Evolutionary conservation across 2,888 invertebrate genomes (phyloP), one percentile per base, ranked within the genome.

Genomic region (Cryptosula pallasiana): DNA sequence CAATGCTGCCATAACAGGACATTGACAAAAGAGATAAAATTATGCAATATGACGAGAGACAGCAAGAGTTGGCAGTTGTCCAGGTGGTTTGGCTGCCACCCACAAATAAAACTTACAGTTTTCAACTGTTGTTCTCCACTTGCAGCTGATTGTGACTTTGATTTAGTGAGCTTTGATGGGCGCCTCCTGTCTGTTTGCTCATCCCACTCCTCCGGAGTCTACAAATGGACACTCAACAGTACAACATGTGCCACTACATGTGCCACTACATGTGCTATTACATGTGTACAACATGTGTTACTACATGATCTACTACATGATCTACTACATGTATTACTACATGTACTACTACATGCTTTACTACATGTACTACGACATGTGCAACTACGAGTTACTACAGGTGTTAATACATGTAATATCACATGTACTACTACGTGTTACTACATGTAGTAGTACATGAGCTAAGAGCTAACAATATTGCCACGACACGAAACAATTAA

Each of bases 51-150:
- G 9, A 45, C 45, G 20, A 45, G 45, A 45, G 45, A 45, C 20
- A 45, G 20, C 20, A 9, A 45, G 45, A 45, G 20, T 45, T 45
- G 9, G 9, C 9, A 20, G 20, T 9, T 13, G 45, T 45, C 45
- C 45, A 45, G 9, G 20, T 9, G 45, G 9, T 13, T 13, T 20
- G 45, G 45, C n/a, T n/a, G n/a, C n/a, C 9, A 45, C 25, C 20
- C 57, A 25, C n/a, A 16, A 16, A 13, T 57, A 57, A 5, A 13
- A 5, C 16, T 63, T 63, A 63, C 63, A 32, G 20, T 63, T 63
- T 63, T 63, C 29, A 63, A n/a, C n/a, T 63, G 27, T 32, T 63
- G 63, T 16, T 63, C 63, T 25, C 63, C 34, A n/a, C 63, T 63
- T 5, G 29, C 63, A 34, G 32, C 34, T 13, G 63, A 63, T 34